phyloP scores from a whole-genome alignment of 2,113 vertebrate genomes.

The Triplophysa dalaica region DNA sequence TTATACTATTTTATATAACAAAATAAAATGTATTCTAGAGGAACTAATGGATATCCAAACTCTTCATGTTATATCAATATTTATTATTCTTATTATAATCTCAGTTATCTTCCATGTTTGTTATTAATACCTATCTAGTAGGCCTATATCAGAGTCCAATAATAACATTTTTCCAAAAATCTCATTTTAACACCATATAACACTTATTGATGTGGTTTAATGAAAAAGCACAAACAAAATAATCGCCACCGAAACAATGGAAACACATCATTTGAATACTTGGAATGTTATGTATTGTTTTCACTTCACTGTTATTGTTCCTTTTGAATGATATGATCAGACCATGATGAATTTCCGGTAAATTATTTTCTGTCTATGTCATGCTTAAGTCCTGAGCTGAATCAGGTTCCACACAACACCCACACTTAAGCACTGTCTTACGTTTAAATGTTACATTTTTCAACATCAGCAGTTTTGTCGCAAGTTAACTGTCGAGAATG shows the following conservation, averaged over 20 bases:
- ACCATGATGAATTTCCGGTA: slow-evolving; percentile 4
- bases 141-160: too few relatives aligned
- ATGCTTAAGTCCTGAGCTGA: not conserved
- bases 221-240: too few relatives aligned
- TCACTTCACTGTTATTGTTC: not conserved
- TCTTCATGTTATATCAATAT: not conserved
- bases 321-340: not conserved
- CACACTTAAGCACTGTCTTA: not conserved
- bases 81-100: not conserved
- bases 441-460: too few relatives aligned
- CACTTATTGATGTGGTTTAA: too few relatives aligned
- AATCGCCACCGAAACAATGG: not conserved
- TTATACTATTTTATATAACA: too few relatives aligned
- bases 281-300: not conserved
- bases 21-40: not conserved
- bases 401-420: not conserved
- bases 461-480: too few relatives aligned
- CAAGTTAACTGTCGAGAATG: too few relatives aligned
- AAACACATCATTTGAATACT: not conserved
- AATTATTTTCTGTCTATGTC: not conserved
- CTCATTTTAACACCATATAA: too few relatives aligned
- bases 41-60: not conserved
- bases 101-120: not conserved
- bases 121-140: too few relatives aligned
- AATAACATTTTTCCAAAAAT: too few relatives aligned